These are phyloP conservation scores for Brachypodius melanocephalos DNA, from an alignment of 2,113 vertebrate species.

Conservation along the genomic window DNA sequence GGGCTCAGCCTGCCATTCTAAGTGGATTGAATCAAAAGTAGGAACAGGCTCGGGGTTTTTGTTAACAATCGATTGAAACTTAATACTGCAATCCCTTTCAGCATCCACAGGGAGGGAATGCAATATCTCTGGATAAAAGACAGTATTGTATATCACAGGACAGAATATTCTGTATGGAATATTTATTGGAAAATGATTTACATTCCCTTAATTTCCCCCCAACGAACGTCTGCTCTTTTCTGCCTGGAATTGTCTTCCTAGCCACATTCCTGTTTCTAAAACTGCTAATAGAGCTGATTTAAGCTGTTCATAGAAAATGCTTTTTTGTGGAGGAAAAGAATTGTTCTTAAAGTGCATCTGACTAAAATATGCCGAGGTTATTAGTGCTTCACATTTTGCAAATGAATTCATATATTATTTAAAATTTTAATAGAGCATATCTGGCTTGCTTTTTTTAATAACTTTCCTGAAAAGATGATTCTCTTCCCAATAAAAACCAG, in stretches of 20 bases:
- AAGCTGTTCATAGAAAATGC: background rate
- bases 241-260: slow-evolving; percentile 1
- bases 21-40: slow-evolving; percentile 60
- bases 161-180: slow-evolving; percentile 43
- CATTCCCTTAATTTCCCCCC: slow-evolving; percentile 18
- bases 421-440: slow-evolving; percentile 44
- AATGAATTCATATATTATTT: slow-evolving; percentile 48
- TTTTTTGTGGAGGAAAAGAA: background rate
- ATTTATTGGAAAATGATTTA: slow-evolving; percentile 60
- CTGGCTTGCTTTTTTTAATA: slow-evolving; percentile 9
- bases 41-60: slow-evolving; percentile 42
- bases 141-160: slow-evolving; percentile 34
- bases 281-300: slow-evolving; percentile 30
- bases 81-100: slow-evolving; percentile 31
- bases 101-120: slow-evolving; percentile 50
- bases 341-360: slow-evolving; percentile 30
- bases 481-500: slow-evolving; percentile 15
- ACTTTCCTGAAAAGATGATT: slow-evolving; percentile 21
- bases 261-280: background rate
- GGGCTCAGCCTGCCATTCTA: slow-evolving; percentile 45
- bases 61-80: slow-evolving; percentile 56
- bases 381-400: slow-evolving; percentile 29
- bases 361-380: slow-evolving; percentile 23
- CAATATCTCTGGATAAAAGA: slow-evolving; percentile 42
- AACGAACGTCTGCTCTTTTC: slow-evolving; percentile 20